Evolutionary conservation across 2,113 vertebrate genomes (phyloP).

Genomic region (Stegostoma tigrinum): DNA sequence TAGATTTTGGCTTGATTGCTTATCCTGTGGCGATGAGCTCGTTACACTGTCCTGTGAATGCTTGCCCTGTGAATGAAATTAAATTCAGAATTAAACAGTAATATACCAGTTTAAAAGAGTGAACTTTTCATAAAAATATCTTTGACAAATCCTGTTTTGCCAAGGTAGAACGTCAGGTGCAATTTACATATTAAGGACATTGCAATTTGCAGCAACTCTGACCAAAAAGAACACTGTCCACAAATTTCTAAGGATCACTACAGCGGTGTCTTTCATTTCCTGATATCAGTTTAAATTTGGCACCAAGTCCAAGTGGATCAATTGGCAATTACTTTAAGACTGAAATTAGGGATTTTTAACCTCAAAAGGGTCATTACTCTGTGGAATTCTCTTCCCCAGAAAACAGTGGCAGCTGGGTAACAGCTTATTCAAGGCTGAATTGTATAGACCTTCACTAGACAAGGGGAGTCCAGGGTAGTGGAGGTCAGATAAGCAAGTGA

Average conservation of each 20-base stretch:
- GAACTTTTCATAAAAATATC: neutral
- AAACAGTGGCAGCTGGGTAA: no score
- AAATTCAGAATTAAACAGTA: slow-evolving; percentile 10
- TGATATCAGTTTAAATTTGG: neutral
- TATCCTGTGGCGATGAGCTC: neutral
- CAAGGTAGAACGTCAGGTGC: neutral
- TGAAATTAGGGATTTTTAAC: no score
- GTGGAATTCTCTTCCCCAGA: no score
- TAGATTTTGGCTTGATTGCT: neutral
- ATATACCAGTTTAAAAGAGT: neutral
- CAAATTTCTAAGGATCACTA: neutral
- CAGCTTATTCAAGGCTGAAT: no score
- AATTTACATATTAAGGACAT: neutral
- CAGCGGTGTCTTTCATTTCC: neutral
- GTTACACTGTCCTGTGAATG: neutral
- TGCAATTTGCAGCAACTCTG: neutral
- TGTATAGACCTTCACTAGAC: no score
- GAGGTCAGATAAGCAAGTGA: no score
- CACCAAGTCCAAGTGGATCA: neutral
- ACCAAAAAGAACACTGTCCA: neutral
- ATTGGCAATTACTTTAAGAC: neutral
- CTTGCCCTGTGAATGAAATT: neutral
- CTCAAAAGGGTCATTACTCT: no score
- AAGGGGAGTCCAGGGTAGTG: no score
- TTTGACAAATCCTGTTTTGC: neutral